Conservation (phyloP, 2,888 invertebrate species). For the Amblyjoppa fuscipennis region DNA sequence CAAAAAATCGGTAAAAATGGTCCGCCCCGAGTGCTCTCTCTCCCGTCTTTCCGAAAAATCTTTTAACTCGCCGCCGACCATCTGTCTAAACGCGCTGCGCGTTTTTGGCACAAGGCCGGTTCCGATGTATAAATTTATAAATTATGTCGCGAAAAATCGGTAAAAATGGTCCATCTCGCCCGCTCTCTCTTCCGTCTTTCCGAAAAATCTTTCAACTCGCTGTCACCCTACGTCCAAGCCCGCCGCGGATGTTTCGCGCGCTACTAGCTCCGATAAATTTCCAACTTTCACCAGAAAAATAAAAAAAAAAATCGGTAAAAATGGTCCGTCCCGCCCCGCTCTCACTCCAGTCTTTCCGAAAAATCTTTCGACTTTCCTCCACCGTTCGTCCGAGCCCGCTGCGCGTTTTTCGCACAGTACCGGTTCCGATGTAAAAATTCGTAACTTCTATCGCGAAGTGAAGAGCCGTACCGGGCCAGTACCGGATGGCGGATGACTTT, state of each 20-base stretch:
- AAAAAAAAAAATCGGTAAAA: not conserved
- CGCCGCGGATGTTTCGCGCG: too few species aligned
- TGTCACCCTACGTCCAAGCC: too few species aligned
- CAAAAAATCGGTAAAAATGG: not conserved
- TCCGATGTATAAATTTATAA: not conserved
- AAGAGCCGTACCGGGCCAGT: not conserved
- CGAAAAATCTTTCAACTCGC: too few species aligned
- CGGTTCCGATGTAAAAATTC: not conserved
- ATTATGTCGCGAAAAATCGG: not conserved
- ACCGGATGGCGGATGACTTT: slow-evolving; percentile 4
- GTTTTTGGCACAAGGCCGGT: not conserved
- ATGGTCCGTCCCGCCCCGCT: not conserved
- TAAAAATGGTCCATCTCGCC: too few species aligned
- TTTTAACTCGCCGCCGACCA: not conserved
- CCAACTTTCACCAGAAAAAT: too few species aligned
- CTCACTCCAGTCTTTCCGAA: not conserved
- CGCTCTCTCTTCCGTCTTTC: too few species aligned
- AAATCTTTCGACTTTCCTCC: not conserved
- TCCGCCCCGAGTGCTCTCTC: not conserved
- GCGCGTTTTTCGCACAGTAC: not conserved
- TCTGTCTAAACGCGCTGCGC: not conserved
- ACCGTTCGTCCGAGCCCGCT: not conserved
- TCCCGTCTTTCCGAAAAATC: not conserved
- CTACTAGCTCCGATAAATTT: too few species aligned
- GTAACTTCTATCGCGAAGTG: not conserved